These are phyloP conservation scores for Molossus alvarezi DNA, from an alignment of 2,797 vertebrate species.

Conservation along the genomic window DNA sequence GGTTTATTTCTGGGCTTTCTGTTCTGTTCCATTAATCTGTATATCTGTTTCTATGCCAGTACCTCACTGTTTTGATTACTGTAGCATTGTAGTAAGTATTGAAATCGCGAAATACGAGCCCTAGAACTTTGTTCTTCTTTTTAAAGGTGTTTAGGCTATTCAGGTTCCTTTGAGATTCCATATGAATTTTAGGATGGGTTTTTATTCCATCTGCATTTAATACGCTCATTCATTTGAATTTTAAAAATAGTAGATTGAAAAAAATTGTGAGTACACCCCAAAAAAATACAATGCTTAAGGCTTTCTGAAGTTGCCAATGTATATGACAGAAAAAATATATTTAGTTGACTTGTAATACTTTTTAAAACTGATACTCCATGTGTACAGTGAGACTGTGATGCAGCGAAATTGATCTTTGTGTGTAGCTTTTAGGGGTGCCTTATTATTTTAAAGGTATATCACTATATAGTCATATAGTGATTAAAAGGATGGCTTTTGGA, in stretches of 20 bases:
- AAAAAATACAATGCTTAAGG: background rate
- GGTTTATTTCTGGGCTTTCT: too few relatives aligned
- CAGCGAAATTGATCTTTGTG: slow-evolving; percentile 48
- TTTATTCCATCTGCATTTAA: slow-evolving; percentile 50
- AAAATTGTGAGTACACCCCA: background rate
- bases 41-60: too few relatives aligned
- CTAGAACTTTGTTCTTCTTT: too few relatives aligned
- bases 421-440: background rate
- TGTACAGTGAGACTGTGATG: background rate
- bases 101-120: too few relatives aligned
- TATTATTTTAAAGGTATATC: slow-evolving; percentile 41
- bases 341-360: background rate
- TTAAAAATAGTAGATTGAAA: slow-evolving; percentile 24
- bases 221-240: slow-evolving; percentile 37
- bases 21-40: too few relatives aligned
- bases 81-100: too few relatives aligned
- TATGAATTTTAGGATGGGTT: background rate
- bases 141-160: too few relatives aligned
- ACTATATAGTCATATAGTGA: background rate
- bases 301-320: background rate
- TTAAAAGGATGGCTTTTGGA: background rate
- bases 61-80: too few relatives aligned
- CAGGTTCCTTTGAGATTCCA: background rate
- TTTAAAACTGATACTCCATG: background rate
- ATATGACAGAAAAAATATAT: background rate